Evolutionary conservation across 2,888 invertebrate species (phyloP).

Genomic region (Lypha dubia): DNA sequence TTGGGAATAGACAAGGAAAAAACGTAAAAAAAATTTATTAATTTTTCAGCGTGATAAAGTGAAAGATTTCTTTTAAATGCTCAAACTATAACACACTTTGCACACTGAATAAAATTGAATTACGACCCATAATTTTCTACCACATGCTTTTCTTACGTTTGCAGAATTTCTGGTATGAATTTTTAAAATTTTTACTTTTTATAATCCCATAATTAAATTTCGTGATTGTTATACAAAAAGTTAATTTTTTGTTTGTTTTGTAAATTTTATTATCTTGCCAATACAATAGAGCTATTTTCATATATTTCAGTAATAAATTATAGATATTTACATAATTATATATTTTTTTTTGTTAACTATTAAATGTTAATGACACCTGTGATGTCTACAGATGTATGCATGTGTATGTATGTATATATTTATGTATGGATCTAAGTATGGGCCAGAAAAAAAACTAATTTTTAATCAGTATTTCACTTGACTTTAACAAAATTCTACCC

Average conservation of each 20-base stretch:
- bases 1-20: no score
- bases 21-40: no score
- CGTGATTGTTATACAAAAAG: neutral
- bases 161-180: neutral
- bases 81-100: no score
- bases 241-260: neutral
- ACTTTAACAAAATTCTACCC: neutral
- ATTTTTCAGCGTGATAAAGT: no score
- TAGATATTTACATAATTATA: slow-evolving; percentile 20
- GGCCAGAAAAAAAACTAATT: neutral
- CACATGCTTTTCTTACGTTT: neutral
- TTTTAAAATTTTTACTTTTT: neutral
- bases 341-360: neutral
- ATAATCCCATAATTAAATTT: neutral
- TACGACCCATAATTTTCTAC: neutral
- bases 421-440: neutral
- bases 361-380: slow-evolving; percentile 48
- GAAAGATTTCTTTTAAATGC: no score
- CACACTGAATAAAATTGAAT: neutral
- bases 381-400: neutral
- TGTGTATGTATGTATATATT: neutral
- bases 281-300: neutral
- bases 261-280: neutral
- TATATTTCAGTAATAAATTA: slow-evolving; percentile 9
- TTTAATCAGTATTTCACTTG: slow-evolving; percentile 29